Evolutionary conservation across 2,888 invertebrate species (phyloP).

Genomic region (Acrobasis repandana): DNA sequence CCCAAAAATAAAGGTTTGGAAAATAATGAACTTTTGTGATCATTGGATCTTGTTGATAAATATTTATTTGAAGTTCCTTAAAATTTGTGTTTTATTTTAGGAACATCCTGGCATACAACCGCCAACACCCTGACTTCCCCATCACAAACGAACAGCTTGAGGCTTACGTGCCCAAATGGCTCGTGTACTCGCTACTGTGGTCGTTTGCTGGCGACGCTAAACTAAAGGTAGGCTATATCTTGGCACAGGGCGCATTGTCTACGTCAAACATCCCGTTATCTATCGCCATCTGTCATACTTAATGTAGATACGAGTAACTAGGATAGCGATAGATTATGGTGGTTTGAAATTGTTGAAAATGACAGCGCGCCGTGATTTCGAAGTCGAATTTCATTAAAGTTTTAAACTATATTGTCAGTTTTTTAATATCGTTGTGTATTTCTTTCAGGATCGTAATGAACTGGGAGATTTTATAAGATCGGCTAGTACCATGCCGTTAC

Average conservation of each 20-base stretch:
- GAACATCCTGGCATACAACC: slow-evolving; percentile 96
- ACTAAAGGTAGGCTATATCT: slow-evolving; percentile 83
- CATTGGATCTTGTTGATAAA: background rate
- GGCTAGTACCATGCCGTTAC: slow-evolving; percentile 96
- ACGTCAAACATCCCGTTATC: too few species aligned
- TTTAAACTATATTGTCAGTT: too few species aligned
- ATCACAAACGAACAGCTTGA: slow-evolving; percentile 96
- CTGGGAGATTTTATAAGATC: slow-evolving; percentile 97
- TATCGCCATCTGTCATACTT: too few species aligned
- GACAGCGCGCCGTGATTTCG: too few species aligned
- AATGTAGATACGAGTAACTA: too few species aligned
- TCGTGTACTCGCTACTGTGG: slow-evolving; percentile 97
- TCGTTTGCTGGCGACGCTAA: slow-evolving; percentile 99
- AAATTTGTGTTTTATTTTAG: slow-evolving; percentile 56
- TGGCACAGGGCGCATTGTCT: too few species aligned
- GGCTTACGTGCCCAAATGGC: slow-evolving; percentile 95
- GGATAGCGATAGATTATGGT: too few species aligned
- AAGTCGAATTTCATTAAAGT: too few species aligned
- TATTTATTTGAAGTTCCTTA: background rate
- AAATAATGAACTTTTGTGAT: too few species aligned
- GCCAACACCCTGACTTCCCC: slow-evolving; percentile 97
- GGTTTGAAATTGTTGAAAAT: too few species aligned
- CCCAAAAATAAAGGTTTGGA: too few species aligned
- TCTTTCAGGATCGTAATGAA: slow-evolving; percentile 88
- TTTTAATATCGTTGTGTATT: slow-evolving; percentile 4